Percentiles rank a stretch among this genome's conserved stretches.
Evolutionary conservation across 2,113 vertebrate genomes (phyloP).

Genomic region (Picathartes gymnocephalus): DNA sequence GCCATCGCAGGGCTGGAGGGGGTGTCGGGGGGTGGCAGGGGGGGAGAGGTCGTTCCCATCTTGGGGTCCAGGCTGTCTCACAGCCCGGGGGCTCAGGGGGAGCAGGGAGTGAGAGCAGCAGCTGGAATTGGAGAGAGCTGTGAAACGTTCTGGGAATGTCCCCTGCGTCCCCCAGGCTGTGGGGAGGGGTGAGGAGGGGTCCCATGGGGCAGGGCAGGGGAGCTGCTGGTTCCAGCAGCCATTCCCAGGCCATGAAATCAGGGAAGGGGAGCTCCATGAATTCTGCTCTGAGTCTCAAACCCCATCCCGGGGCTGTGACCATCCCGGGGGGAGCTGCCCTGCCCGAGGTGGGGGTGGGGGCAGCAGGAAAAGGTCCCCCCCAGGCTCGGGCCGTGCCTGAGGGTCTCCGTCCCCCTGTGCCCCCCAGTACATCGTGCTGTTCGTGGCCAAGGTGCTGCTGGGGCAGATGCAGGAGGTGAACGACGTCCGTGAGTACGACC

Average conservation of each 20-base stretch:
- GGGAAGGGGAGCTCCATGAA: rapidly evolving
- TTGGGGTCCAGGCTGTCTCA: not conserved
- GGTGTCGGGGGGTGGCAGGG: not conserved
- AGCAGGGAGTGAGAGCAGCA: not conserved
- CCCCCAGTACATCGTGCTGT: slow-evolving; percentile 87
- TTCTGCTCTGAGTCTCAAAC: not conserved
- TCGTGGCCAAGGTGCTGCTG: slow-evolving; percentile 87
- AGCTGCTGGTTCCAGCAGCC: rapidly evolving
- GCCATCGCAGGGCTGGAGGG: not conserved
- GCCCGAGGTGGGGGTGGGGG: rapidly evolving
- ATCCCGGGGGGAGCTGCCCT: not conserved
- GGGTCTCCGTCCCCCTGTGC: not conserved
- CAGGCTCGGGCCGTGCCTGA: not conserved
- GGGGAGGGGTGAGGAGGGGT: not conserved
- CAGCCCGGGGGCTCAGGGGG: rapidly evolving
- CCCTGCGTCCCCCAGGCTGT: not conserved
- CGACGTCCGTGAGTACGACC: slow-evolving; percentile 88
- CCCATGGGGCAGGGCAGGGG: not conserved
- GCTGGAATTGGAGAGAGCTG: not conserved
- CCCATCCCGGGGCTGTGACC: too few relatives aligned
- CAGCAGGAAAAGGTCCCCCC: too few relatives aligned
- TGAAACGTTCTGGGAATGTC: not conserved
- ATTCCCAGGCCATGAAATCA: rapidly evolving
- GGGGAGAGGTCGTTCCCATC: not conserved
- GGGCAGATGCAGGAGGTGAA: slow-evolving; percentile 88